phyloP scores from a whole-genome alignment of 2,113 vertebrate species.

The Manacus vitellinus region DNA sequence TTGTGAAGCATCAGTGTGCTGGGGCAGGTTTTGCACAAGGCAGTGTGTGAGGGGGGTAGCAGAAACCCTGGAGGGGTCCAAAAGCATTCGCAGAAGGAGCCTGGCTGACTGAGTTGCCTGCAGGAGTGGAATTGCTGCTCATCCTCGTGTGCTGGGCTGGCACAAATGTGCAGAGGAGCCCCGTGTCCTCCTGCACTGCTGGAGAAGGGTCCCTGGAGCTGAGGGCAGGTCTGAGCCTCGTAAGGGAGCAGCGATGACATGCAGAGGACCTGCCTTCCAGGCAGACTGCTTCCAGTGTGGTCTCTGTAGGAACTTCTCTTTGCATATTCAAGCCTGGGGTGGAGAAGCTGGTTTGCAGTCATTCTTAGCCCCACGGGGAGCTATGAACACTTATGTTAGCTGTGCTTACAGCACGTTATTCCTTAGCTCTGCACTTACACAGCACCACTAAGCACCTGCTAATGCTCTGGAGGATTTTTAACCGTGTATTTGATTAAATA shows the following conservation, averaged over 20 bases:
- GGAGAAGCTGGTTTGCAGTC: slow-evolving; percentile 15
- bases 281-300: not conserved
- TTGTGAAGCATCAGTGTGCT: not conserved
- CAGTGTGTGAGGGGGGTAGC: not conserved
- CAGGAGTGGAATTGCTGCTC: not conserved
- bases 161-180: not conserved
- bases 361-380: slow-evolving; percentile 10
- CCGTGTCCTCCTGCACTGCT: not conserved
- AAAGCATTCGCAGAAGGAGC: not conserved
- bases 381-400: slow-evolving; percentile 53
- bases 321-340: not conserved
- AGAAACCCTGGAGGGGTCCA: not conserved
- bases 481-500: slow-evolving; percentile 24
- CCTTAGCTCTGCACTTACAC: slow-evolving; percentile 58
- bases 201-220: not conserved
- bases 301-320: not conserved
- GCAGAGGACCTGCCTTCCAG: not conserved
- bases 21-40: not conserved
- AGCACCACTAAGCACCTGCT: slow-evolving; percentile 59
- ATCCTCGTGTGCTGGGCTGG: not conserved
- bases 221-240: not conserved
- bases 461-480: slow-evolving; percentile 63
- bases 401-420: slow-evolving; percentile 61
- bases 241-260: not conserved
- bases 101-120: not conserved